Base-by-base conservation (phyloP, 1,140 invertebrate species). In the Calycopis cecrops region DNA sequence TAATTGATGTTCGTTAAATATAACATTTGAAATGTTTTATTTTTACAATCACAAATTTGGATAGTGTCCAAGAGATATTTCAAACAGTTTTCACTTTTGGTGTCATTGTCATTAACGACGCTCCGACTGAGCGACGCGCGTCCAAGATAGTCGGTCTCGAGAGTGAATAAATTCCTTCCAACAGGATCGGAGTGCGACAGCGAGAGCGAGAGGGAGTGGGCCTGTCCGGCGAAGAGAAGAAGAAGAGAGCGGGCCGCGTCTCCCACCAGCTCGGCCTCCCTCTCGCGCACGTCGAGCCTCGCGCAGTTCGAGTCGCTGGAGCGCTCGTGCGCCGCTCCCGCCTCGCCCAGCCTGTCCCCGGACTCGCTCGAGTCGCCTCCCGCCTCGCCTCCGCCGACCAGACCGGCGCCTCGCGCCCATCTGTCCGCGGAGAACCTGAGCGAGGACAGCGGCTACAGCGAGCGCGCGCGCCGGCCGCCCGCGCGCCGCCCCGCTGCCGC, bases 261-360 rank as follows among this genome's bases (percentile, higher is more conserved):
- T 28, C 79, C 80, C 49, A 71, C 81, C 60, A 84, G 83, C 61
- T 81, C 87, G 44, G 85, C 87, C 48, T 89, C 90, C 67, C 75
- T 92, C 4, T 91, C 90, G 53, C 90, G 94, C 47, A 94, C 93
- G 18, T 94, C 92, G 38, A 94, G 93, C 52, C 85, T 96, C 21
- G 87, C 95, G 18, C 94, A 95, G 76, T 96, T 96, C 74, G 94
- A 95, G 76, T 94, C 91, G 0, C 81, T 95, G 49, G 93, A 94
- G 67, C 89, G 92, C 59, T 92, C 92, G 35, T 94, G 92, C 68
- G 85, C 76, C 14, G 85, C 78, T 11, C 82, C 77, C 65, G 79
- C 63, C 37, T 86, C 80, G 17, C 82, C 77, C 69, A 89, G 74
- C 81, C 83, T 76, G 53, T 82, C 72, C 48, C 79, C 70, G 52